Evolutionary conservation across 2,888 invertebrate species (phyloP), one percentile per base, ranked within the genome.

Genomic region (Sarcophaga subvicina): DNA sequence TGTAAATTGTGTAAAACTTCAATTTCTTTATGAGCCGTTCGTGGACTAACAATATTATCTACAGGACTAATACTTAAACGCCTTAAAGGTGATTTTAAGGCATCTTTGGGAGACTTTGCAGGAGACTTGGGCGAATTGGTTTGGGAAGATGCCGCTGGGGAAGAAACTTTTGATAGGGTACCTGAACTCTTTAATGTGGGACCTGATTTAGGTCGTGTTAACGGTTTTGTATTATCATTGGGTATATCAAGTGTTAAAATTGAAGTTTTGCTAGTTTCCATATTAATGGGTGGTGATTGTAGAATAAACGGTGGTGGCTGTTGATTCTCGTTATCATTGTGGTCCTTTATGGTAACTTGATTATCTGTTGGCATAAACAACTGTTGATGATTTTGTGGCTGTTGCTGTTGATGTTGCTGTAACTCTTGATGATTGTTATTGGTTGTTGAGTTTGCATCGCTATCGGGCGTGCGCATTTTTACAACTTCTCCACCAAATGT

Each of bases 401-500:
- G 14, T 25, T 80, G 22, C 49, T 88, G 14, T 25, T 80, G 22
- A 86, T 88, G 63, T 75, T 95, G 64, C n/a, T 82, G 64, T 22
- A 20, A 70, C 60, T 11, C 11, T 54, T 88, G 17, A 64, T 86
- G 69, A 54, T 89, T 88, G 60, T 83, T 89, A 3, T 88, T 89
- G 73, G 88, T 95, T 14, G 94, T 94, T 2, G 90, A 90, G 71
- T 95, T 94, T 47, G 96, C 96, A 91, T 97, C 97, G 92, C 97
- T 97, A 89, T 97, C 97, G 0, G 97, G 97, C 17, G 97, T 97
- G 87, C 97, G 94, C 93, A 97, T 95, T 94, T 97, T 97, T 4
- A 97, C 96, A 88, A 97, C 95, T 93, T 97, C 97, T n/a, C 97
- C 97, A 5, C 97, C 97, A 89, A 97, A 97, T 72, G 97, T 95